Conservation (phyloP, 2,888 invertebrate species). For the Idaea aversata region DNA sequence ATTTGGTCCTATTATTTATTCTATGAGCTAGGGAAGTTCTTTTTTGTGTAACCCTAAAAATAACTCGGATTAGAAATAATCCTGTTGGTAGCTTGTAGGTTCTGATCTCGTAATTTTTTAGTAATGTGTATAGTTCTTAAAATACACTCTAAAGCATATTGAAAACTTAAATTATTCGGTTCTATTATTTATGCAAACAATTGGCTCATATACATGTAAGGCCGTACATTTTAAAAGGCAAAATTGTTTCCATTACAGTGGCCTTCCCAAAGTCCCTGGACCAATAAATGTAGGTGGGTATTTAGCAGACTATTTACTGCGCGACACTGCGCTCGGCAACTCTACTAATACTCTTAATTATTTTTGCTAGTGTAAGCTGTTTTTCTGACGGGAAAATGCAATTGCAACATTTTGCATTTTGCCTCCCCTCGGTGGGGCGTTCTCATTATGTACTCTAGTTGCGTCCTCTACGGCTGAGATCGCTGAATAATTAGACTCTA, state of each 20-base stretch:
- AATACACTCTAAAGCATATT: too few species aligned
- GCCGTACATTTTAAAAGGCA: slow-evolving; percentile 60
- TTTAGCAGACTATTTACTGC: slow-evolving; percentile 76
- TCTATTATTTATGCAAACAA: slow-evolving; percentile 23
- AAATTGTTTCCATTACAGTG: slow-evolving; percentile 71
- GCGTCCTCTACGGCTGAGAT: slow-evolving; percentile 71
- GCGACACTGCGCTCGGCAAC: slow-evolving; percentile 70
- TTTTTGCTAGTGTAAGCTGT: slow-evolving; percentile 79
- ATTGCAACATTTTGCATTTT: slow-evolving; percentile 77
- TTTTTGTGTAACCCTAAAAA: too few species aligned
- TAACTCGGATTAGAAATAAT: too few species aligned
- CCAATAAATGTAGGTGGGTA: slow-evolving; percentile 78
- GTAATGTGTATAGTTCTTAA: too few species aligned
- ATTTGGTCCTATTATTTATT: slow-evolving; percentile 13
- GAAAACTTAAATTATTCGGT: slow-evolving; percentile 1
- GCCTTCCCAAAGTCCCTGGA: slow-evolving; percentile 59
- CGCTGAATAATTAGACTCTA: slow-evolving; percentile 77
- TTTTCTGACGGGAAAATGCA: slow-evolving; percentile 75
- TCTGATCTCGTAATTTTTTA: background rate
- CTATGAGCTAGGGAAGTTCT: too few species aligned
- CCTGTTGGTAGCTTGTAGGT: too few species aligned
- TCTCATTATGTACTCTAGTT: slow-evolving; percentile 70
- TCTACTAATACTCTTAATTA: slow-evolving; percentile 78
- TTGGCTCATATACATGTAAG: slow-evolving; percentile 51
- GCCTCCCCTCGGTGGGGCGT: slow-evolving; percentile 43